Evolutionary conservation across 37 sponge, comb jelly and placozoan genomes (phyloP).

Genomic region (Ephydatia muelleri): DNA sequence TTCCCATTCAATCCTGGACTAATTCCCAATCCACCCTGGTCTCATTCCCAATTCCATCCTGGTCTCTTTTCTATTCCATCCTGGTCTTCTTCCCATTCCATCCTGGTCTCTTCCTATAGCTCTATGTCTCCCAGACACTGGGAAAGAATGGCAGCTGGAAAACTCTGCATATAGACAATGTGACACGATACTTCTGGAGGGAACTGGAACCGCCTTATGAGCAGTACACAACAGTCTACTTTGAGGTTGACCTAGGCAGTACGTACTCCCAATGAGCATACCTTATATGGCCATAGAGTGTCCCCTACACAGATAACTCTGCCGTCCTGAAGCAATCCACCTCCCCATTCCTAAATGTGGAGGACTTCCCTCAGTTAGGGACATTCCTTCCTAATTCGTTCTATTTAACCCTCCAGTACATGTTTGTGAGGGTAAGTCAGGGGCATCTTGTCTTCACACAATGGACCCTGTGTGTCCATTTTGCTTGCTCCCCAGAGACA

Average conservation of each 20-base stretch:
- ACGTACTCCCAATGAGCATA: background rate
- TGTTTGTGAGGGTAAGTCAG: conserved; percentile 58
- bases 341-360: background rate
- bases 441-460: background rate
- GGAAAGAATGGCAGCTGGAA: background rate
- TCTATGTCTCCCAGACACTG: background rate
- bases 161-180: background rate
- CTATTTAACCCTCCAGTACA: conserved; percentile 42
- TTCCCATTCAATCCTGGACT: background rate
- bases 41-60: background rate
- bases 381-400: conserved; percentile 36
- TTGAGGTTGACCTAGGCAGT: background rate
- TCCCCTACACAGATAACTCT: background rate
- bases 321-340: background rate
- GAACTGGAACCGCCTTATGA: background rate
- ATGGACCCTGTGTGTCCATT: background rate
- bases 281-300: background rate
- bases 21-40: no score
- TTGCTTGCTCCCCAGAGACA: background rate
- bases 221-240: background rate
- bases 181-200: background rate
- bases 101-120: background rate
- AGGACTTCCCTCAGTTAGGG: conserved; percentile 5
- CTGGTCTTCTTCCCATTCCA: background rate
- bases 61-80: background rate